Base-by-base conservation (phyloP, 2,113 vertebrate genomes). In the Anolis carolinensis region DNA sequence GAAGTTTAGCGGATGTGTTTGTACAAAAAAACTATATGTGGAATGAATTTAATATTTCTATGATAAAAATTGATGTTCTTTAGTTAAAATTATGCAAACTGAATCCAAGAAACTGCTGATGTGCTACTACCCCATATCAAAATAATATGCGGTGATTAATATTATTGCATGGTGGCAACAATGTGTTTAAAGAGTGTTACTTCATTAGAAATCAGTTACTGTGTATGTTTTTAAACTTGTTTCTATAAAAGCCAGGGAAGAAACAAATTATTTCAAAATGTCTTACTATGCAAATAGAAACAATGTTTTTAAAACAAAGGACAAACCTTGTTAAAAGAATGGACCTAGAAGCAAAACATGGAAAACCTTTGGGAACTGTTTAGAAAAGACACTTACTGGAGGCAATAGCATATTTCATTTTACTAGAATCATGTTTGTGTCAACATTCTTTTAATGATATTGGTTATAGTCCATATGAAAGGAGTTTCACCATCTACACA, bases 91-190 rank as follows among this genome's bases (percentile, higher is more conserved):
- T 16, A 10, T 81, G 67, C 34, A 21, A 10, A 30, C 72, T 50
- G n/a, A 44, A 0, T 1, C 32, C 36, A 6, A 39, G 8, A 63
- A 6, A 1, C 80, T 85, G 34, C 44, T 82, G 63, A 76, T 71
- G 0, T 8, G 0, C 0, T 32, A 25, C 1, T 48, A 70, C 16
- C 62, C 34, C 27, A 68, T 27, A 50, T 14, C 27, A 44, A 65
- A 63, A 4, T 78, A 18, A 9, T 85, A 44, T 71, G 5, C 4
- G 55, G 50, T 8, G 14, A 23, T 4, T 71, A 52, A 14, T 21
- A 20, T n/a, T 50, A 71, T 48, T 30, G 20, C 20, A 34, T 70
- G n/a, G 30, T 14, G 18, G 9, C 25, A 50, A 67, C 50, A 20
- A 0, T 55, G 32, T 71, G 6, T 52, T 70, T 81, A 50, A 70